Evolutionary conservation across 2,113 vertebrate species (phyloP), one percentile per base, ranked within the genome.

Genomic region (Dromaius novaehollandiae): DNA sequence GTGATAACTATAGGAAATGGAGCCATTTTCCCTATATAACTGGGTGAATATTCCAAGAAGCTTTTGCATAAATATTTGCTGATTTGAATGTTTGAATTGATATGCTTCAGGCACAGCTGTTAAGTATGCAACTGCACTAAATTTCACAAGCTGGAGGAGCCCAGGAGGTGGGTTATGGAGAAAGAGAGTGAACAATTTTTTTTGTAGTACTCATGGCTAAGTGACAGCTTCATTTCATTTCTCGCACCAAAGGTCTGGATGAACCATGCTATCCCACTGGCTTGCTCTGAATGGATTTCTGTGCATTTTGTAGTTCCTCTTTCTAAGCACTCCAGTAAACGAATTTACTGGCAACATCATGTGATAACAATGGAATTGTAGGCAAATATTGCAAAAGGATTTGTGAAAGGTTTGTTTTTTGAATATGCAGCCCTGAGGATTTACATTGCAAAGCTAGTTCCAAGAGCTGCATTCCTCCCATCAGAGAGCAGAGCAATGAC

Each of bases 291-390:
- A 38, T 46, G 22, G 24, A 17, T 74, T 76, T 61, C 38, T n/a
- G n/a, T 14, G 6, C 16, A 16, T 78, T 90, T 86, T 46, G 26
- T 70, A 36, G 42, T 84, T 84, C 44, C 24, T 56, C 32, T 77
- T 78, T 14, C 5, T n/a, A 77, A 82, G 34, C 21, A 69, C 30
- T 71, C 30, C 44, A 85, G 28, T 48, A 79, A 87, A 77, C 55
- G 0, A 48, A 53, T 53, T 58, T 58, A 19, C 51, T 79, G 46
- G 51, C 1, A 1, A 8, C 9, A 2, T 8, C 19, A 22, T 0
- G 0, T 34, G 42, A 6, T 51, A 91, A 55, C 15, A 71, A 22
- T 0, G 0, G 7, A 34, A 50, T 50, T 18, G 30, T 40, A 70
- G 89, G 40, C 51, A 90, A 86, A 58, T 34, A 75, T 26, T 14